Evolutionary conservation across 2,888 invertebrate genomes (phyloP), one percentile per base, ranked within the genome.

Genomic region (Tortricodes alternella): DNA sequence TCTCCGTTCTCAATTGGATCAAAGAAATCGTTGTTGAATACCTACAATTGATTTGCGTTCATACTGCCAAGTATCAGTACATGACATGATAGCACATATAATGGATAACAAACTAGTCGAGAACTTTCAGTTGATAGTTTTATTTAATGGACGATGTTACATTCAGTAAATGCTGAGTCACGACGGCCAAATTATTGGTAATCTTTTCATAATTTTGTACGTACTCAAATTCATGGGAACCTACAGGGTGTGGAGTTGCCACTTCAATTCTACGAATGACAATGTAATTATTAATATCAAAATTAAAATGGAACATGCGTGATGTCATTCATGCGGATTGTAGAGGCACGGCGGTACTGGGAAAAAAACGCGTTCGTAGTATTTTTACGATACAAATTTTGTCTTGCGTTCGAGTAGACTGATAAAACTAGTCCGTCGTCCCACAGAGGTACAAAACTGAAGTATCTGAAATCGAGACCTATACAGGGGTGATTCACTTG

Each of bases 181-280:
- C 18, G 23, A 39, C n/a, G 34, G 27, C 9, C 9, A 39, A 43
- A 35, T 49, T 8, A 37, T 19, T 34, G 13, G 9, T 11, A 18
- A n/a, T 39, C 7, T 32, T 16, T 38, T 38, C 6, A 18, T 32
- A 32, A 29, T 35, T 16, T 24, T 29, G 7, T 43, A 24, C 23
- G 3, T 23, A 37, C 38, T 44, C 5, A 32, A 37, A 38, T 50
- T 27, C 37, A 56, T 50, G 56, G 49, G 56, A 56, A 44, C 48
- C 16, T 44, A 38, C 44, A 38, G 44, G 43, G 43, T 49, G 49
- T 41, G 41, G 23, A 32, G 23, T 27, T 41, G 35, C 19, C 18
- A 38, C 35, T 49, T 41, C 35, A 43, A 15, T 56, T 56, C 50
- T 23, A 56, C 38, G 50, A 56, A 50, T 38, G 21, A 44, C 23